Evolutionary conservation across 2,888 invertebrate genomes (phyloP).

Genomic region (Chalcis sispes): DNA sequence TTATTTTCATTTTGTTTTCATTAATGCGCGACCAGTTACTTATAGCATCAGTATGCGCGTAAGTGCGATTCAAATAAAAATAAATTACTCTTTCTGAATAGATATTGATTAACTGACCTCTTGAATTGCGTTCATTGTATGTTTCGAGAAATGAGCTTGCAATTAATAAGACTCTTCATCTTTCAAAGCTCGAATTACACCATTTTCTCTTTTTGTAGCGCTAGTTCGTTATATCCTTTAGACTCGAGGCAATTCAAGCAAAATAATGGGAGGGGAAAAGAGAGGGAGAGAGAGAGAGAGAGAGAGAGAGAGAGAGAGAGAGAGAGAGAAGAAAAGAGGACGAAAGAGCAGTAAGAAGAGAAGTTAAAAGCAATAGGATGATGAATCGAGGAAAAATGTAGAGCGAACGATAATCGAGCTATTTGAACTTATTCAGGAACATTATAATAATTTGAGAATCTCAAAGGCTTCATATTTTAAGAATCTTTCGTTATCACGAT

Average conservation of each 20-base stretch:
- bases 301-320: neutral
- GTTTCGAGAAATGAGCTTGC: constrained; percentile 8
- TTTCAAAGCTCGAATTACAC: constrained; percentile 9
- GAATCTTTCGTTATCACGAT: constrained; percentile 14
- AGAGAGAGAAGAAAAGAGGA: neutral
- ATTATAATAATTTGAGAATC: constrained; percentile 32
- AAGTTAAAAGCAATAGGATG: constrained; percentile 28
- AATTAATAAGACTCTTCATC: constrained; percentile 16
- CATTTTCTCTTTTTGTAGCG: neutral
- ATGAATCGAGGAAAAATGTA: constrained; percentile 45
- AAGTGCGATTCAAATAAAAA: no score
- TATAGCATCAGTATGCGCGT: no score
- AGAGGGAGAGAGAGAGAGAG: no score
- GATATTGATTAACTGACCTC: constrained; percentile 13
- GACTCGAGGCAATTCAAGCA: neutral
- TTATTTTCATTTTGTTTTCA: no score
- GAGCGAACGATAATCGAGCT: constrained; percentile 44
- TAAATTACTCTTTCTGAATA: neutral
- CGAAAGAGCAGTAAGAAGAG: constrained; percentile 4
- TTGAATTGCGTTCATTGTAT: constrained; percentile 14
- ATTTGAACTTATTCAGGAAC: constrained; percentile 37
- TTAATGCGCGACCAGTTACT: no score
- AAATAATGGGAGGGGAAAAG: no score
- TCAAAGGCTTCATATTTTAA: constrained; percentile 5
- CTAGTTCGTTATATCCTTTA: constrained; percentile 17